phyloP scores from a whole-genome alignment of 2,888 invertebrate species.

The Chromoteleia sp. region DNA sequence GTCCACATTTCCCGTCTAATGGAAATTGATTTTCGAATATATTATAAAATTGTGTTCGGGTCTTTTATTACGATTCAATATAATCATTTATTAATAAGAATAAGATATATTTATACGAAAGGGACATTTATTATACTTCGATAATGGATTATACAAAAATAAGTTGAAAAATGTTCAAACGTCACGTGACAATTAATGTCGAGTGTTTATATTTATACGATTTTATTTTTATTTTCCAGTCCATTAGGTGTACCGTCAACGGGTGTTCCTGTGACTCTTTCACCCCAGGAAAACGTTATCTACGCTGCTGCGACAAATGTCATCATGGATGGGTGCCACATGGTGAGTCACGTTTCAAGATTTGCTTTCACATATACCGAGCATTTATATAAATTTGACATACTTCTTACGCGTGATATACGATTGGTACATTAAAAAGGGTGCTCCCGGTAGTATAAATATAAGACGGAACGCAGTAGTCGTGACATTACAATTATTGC shows the following conservation, averaged over 20 bases:
- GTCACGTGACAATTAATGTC: neutral
- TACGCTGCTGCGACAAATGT: constrained; percentile 89
- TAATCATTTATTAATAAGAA: no score
- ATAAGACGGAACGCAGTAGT: neutral
- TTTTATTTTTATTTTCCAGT: constrained; percentile 85
- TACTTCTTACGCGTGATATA: constrained; percentile 32
- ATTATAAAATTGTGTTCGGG: no score
- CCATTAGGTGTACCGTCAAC: constrained; percentile 88
- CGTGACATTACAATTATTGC: constrained; percentile 7
- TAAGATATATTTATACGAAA: no score
- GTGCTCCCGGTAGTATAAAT: constrained; percentile 22
- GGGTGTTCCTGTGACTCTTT: constrained; percentile 90
- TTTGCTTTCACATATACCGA: constrained; percentile 29
- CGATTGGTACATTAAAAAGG: constrained; percentile 25
- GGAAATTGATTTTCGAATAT: no score
- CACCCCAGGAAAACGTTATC: constrained; percentile 88
- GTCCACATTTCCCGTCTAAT: no score
- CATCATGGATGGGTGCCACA: constrained; percentile 91
- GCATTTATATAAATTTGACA: constrained; percentile 37
- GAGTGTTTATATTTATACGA: constrained; percentile 4
- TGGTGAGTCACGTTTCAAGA: constrained; percentile 86
- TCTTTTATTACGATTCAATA: no score
- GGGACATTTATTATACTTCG: no score
- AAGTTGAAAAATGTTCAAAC: no score
- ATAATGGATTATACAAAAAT: no score